These are phyloP conservation scores for Andrena minutula DNA, from an alignment of 2,888 invertebrate species.

Conservation along the genomic window DNA sequence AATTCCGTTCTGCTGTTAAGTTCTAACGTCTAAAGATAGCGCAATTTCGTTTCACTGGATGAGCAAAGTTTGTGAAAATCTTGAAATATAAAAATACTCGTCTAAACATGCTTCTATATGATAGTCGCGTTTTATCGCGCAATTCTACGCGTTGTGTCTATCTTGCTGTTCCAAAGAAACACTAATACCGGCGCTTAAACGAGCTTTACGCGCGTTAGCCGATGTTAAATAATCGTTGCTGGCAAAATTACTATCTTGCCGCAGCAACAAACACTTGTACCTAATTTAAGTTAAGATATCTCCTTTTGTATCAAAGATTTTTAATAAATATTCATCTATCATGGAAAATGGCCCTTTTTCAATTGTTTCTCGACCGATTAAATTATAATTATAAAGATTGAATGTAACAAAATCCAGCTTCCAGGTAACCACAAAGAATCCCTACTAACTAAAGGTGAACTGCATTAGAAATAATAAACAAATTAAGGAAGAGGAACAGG, in stretches of 20 bases:
- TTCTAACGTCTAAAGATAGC: not conserved
- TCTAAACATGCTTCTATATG: constrained; percentile 15
- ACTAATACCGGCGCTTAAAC: constrained; percentile 27
- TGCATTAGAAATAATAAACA: no score
- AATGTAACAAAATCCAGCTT: no score
- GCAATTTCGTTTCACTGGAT: not conserved
- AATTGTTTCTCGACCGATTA: not conserved
- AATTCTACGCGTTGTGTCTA: constrained; percentile 24
- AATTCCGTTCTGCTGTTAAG: not conserved
- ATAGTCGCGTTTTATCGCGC: constrained; percentile 9
- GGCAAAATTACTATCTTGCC: constrained; percentile 27
- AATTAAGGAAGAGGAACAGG: no score
- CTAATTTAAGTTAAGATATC: constrained; percentile 67
- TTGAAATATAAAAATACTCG: not conserved
- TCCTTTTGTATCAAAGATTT: constrained; percentile 71
- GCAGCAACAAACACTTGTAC: constrained; percentile 56
- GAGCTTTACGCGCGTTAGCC: constrained; percentile 42
- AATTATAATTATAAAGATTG: not conserved
- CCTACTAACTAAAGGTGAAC: no score
- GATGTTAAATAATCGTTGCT: constrained; percentile 31
- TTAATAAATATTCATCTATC: constrained; percentile 69
- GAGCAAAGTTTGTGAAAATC: not conserved
- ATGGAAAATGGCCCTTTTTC: constrained; percentile 18
- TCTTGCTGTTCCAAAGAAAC: constrained; percentile 58
- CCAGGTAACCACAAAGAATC: no score